phyloP scores from a whole-genome alignment of 2,888 invertebrate species.

The Bembecia ichneumoniformis region DNA sequence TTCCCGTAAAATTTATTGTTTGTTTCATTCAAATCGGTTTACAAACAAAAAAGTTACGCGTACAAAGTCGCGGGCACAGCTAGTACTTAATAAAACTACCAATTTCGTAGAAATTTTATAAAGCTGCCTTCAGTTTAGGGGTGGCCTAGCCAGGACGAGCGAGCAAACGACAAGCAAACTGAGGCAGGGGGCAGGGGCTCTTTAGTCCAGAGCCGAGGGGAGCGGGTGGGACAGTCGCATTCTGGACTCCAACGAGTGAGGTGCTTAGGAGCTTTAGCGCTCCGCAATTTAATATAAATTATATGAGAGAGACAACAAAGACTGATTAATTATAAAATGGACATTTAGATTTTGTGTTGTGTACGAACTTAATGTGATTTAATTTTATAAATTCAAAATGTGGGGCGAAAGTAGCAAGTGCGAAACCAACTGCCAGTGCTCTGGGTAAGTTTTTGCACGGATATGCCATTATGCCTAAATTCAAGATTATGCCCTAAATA shows the following conservation, averaged over 20 bases:
- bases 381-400: conserved; percentile 31
- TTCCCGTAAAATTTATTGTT: too few species aligned
- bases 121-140: conserved; percentile 22
- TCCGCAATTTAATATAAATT: conserved; percentile 4
- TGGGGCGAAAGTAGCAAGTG: conserved; percentile 55
- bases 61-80: background rate
- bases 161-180: too few species aligned
- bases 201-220: conserved; percentile 5
- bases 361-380: conserved; percentile 15
- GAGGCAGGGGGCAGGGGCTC: too few species aligned
- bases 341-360: conserved; percentile 32
- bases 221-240: conserved; percentile 4
- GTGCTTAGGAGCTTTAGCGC: background rate
- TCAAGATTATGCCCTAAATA: background rate
- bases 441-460: conserved; percentile 40
- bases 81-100: conserved; percentile 22
- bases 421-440: conserved; percentile 59
- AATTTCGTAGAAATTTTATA: conserved; percentile 28
- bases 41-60: too few species aligned
- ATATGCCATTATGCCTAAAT: background rate
- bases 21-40: too few species aligned
- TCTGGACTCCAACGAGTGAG: background rate
- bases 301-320: conserved; percentile 28
- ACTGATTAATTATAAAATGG: conserved; percentile 34
- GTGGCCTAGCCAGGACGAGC: conserved; percentile 24